phyloP scores from a whole-genome alignment of 1,140 invertebrate genomes.

The Diorhabda sublineata region DNA sequence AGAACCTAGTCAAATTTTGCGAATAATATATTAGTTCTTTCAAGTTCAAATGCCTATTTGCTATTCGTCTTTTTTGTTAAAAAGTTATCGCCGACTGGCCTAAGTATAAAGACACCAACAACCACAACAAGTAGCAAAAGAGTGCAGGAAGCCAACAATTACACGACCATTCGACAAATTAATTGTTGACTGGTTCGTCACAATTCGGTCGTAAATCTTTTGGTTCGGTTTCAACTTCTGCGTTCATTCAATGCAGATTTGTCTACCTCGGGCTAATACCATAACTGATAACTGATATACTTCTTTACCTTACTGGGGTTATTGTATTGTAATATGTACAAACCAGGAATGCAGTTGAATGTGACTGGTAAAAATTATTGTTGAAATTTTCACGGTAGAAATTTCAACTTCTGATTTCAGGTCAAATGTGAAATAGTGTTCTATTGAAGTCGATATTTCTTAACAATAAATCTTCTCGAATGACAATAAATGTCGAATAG shows the following conservation, averaged over 20 bases:
- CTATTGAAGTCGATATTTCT: too few relatives aligned
- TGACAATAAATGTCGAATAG: too few relatives aligned
- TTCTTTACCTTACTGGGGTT: constrained; percentile 1
- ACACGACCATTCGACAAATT: constrained; percentile 37
- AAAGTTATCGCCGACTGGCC: background rate
- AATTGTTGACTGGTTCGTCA: constrained; percentile 37
- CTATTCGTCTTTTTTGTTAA: too few relatives aligned
- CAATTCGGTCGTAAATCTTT: constrained; percentile 31
- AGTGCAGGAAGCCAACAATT: constrained; percentile 37
- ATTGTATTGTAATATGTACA: background rate
- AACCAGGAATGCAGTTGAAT: background rate
- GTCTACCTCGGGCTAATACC: constrained; percentile 24
- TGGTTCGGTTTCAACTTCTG: background rate
- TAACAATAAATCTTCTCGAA: too few relatives aligned
- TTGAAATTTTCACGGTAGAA: background rate
- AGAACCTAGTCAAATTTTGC: too few relatives aligned
- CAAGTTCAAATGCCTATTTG: too few relatives aligned
- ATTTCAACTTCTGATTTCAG: too few relatives aligned
- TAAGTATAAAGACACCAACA: background rate
- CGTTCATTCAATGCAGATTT: constrained; percentile 35
- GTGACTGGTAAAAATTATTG: background rate
- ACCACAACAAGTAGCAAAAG: constrained; percentile 3
- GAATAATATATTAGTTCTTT: too few relatives aligned
- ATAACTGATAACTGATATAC: constrained; percentile 29
- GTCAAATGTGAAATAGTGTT: too few relatives aligned